Evolutionary conservation across 2,797 vertebrate species (phyloP), one percentile per base, ranked within the genome.

Genomic region (Sebastes matsubarae): DNA sequence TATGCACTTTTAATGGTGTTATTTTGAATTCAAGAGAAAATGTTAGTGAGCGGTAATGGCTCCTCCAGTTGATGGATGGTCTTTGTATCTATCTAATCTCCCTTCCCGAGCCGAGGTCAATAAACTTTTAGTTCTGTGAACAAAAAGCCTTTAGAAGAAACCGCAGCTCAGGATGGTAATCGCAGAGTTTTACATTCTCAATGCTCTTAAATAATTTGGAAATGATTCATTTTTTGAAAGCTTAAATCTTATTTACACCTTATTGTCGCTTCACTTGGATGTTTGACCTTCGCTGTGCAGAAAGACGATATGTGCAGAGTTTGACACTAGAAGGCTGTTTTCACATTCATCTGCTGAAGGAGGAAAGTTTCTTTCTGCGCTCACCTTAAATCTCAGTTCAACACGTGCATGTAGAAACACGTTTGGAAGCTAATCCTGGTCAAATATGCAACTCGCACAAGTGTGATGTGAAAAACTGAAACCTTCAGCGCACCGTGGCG

Each of bases 11-110:
- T 77, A 85, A 79, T 55, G 30, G 77, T 27, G 57, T 50, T 29
- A 34, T 68, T 80, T 84, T 38, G 64, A 83, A 73, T 66, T 5
- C 50, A 81, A 82, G 70, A 42, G 54, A 59, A 63, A 76, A 64
- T 32, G 27, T 27, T 36, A 71, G 58, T 14, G 20, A 36, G 57
- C 68, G 42, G 55, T 79, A 82, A 74, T 65, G 50, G 42, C 8
- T 46, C 30, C 50, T 78, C 13, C 6, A 27, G 55, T 29, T 74
- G 68, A 87, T 78, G 68, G 79, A 84, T 76, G 29, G 58, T 74
- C 57, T 83, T 68, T 67, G 25, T 55, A 32, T 81, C 55, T 27
- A 30, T 74, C 64, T 72, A 27, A 30, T 29, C 13, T 60, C 29
- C n/a, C 46, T 32, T 9, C 52, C 9, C 29, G 12, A 24, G 25